These are phyloP conservation scores for Sakesphorus luctuosus DNA, from an alignment of 2,113 vertebrate species.

Conservation along the genomic window DNA sequence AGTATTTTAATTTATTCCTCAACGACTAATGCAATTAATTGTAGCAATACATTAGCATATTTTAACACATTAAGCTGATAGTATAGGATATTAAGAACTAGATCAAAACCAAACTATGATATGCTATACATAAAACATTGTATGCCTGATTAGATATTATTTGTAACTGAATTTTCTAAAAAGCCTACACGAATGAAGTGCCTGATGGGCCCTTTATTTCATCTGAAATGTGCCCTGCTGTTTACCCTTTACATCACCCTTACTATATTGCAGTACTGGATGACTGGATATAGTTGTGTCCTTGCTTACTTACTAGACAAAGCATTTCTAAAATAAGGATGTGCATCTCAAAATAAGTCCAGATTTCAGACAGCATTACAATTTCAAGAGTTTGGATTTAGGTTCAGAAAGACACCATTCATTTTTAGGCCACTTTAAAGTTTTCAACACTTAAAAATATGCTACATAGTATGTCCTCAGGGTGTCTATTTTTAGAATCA, in stretches of 20 bases:
- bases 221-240: not conserved
- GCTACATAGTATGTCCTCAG: not conserved
- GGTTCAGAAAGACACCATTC: not conserved
- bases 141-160: not conserved
- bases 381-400: not conserved
- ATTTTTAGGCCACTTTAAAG: not conserved
- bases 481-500: not conserved
- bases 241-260: not conserved
- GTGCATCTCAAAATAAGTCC: not conserved
- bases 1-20: not conserved
- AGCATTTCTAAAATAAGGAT: not conserved
- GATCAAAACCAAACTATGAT: not conserved
- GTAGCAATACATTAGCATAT: not conserved
- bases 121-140: not conserved
- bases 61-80: not conserved
- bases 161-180: not conserved
- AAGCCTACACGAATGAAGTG: not conserved
- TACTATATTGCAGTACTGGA: not conserved
- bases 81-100: not conserved
- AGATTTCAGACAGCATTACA: not conserved
- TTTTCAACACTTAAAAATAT: not conserved
- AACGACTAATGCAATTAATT: not conserved
- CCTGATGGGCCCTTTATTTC: not conserved
- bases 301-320: not conserved
- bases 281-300: not conserved